A percentile compares a stretch with the other conserved stretches of the same genome.
Conservation (phyloP, 2,888 invertebrate species). For the Lamellibrachia satsuma region DNA sequence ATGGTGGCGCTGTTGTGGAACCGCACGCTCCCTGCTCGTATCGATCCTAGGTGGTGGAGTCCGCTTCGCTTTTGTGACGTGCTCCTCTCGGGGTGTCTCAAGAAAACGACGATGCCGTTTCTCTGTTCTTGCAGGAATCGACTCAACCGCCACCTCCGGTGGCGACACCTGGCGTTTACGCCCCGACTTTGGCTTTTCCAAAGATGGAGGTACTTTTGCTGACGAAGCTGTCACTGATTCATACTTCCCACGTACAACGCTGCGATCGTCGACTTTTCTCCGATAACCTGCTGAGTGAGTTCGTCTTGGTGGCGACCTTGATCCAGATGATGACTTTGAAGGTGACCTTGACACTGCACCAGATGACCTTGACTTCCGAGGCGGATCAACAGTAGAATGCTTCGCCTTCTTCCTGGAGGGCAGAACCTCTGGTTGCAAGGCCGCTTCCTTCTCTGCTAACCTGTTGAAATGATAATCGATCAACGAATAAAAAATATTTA, state of each 20-base stretch:
- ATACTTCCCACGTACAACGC: neutral
- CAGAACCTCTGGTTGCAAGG: neutral
- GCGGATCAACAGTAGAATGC: neutral
- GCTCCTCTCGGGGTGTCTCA: neutral
- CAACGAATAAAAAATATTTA: too few species aligned
- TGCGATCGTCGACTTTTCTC: neutral
- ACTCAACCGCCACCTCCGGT: neutral
- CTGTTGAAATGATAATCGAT: neutral
- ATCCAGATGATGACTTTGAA: neutral
- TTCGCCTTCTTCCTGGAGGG: neutral
- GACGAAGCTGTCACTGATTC: neutral
- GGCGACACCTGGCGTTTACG: neutral
- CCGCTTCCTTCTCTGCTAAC: neutral
- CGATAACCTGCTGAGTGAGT: neutral
- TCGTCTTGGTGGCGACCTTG: neutral
- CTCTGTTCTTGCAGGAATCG: neutral
- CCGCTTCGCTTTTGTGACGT: neutral
- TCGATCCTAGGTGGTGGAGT: neutral
- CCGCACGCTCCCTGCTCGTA: neutral
- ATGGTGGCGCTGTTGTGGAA: neutral
- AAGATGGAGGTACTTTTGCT: neutral
- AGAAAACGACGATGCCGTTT: neutral
- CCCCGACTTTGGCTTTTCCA: neutral
- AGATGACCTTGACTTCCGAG: neutral
- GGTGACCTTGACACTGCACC: neutral